Conservation (phyloP, 2,113 vertebrate genomes). For the Pseudopipra pipra region DNA sequence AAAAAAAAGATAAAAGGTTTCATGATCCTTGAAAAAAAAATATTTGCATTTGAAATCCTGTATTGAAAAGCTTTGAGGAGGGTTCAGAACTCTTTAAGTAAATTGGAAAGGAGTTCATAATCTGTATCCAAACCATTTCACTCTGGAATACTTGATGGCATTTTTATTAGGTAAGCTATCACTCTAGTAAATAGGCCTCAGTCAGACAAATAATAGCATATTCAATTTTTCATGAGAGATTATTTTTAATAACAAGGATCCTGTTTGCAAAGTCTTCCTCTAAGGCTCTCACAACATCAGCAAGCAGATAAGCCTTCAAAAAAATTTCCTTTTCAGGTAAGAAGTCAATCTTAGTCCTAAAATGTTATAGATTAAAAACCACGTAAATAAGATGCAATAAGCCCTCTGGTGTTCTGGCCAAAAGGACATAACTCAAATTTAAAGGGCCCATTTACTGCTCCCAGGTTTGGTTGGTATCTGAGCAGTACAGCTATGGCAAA, state of each 20-base stretch:
- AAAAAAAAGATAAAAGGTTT: background rate
- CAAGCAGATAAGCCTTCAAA: background rate
- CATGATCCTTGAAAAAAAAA: background rate
- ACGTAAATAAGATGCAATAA: background rate
- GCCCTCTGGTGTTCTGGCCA: background rate
- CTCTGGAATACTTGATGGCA: background rate
- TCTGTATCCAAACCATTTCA: background rate
- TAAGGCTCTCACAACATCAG: background rate
- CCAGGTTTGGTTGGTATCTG: background rate
- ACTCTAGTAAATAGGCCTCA: background rate
- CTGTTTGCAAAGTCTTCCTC: background rate
- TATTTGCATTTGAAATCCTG: background rate
- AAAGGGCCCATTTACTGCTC: fast-evolving
- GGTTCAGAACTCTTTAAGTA: background rate
- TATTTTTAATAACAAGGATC: background rate
- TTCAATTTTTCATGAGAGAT: background rate
- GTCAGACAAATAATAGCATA: background rate
- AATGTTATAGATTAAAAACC: background rate
- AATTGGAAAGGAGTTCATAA: background rate
- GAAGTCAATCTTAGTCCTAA: background rate
- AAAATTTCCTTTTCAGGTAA: background rate
- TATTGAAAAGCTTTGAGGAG: background rate
- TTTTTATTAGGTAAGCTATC: background rate
- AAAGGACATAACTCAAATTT: background rate
- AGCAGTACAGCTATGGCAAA: background rate